phyloP scores from a whole-genome alignment of 2,113 vertebrate species.

The Urocitellus parryii region DNA sequence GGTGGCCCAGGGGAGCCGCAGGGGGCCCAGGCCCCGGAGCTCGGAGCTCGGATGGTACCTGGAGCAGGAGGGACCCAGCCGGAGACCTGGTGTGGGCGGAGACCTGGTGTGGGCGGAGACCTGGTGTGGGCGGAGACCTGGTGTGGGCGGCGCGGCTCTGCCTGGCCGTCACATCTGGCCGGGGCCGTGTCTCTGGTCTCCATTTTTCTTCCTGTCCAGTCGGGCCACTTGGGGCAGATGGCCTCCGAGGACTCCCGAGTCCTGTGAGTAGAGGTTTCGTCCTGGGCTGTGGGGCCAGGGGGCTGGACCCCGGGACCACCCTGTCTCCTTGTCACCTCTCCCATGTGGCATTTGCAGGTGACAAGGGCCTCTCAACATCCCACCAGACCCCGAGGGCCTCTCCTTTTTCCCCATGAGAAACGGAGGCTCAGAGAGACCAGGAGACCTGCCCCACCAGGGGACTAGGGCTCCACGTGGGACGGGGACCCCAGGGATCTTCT shows the following conservation, averaged over 20 bases:
- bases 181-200: not conserved
- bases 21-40: not conserved
- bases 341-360: not conserved
- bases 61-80: not conserved
- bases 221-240: not conserved
- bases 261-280: not conserved
- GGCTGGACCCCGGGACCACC: not conserved
- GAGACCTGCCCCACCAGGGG: not conserved
- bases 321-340: not conserved
- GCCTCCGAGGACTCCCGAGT: not conserved
- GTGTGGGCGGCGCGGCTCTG: not conserved
- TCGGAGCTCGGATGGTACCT: fast-evolving
- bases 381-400: fast-evolving
- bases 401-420: not conserved
- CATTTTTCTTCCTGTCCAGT: not conserved
- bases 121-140: fast-evolving
- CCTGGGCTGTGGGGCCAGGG: not conserved
- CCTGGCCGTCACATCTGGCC: not conserved
- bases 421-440: not conserved
- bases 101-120: not conserved
- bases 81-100: too few relatives aligned
- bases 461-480: not conserved
- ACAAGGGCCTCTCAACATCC: too few relatives aligned
- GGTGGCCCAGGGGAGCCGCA: not conserved
- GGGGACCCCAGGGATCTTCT: too few relatives aligned